Conservation (phyloP, 1,140 invertebrate species). For the Drosophila simulans region DNA sequence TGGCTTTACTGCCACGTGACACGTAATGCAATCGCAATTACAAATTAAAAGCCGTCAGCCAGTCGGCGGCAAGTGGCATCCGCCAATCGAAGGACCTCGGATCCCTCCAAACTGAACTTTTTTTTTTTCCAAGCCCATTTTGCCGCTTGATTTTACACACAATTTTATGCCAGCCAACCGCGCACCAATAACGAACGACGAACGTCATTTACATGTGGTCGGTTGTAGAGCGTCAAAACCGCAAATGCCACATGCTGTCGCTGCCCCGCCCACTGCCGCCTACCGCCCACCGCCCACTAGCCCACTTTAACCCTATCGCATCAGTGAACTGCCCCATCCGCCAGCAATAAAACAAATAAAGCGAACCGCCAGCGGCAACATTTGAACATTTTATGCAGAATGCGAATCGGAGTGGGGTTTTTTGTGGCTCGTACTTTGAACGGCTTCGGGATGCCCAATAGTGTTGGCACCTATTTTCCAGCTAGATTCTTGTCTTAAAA, state of each 20-base stretch:
- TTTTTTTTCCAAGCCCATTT: conserved; percentile 18
- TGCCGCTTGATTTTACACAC: conserved; percentile 52
- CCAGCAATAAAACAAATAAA: conserved; percentile 81
- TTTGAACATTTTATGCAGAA: conserved; percentile 75
- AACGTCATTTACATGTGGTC: conserved; percentile 82
- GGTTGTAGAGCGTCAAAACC: conserved; percentile 82
- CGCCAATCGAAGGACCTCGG: conserved; percentile 29
- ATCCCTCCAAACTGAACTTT: not conserved
- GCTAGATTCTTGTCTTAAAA: not conserved
- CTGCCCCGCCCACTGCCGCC: conserved; percentile 15
- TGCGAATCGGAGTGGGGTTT: conserved; percentile 10
- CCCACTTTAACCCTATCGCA: conserved; percentile 11
- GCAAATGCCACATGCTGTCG: conserved; percentile 80
- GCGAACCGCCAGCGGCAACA: conserved; percentile 69
- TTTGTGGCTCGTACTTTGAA: conserved; percentile 1
- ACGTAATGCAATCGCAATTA: conserved; percentile 71
- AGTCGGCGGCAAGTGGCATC: conserved; percentile 48
- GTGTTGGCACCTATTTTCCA: not conserved
- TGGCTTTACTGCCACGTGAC: conserved; percentile 53
- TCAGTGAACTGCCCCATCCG: conserved; percentile 37
- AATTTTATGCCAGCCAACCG: conserved; percentile 76
- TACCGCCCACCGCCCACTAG: not conserved
- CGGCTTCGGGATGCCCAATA: not conserved
- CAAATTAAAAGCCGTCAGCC: conserved; percentile 70
- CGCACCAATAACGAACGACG: conserved; percentile 82